phyloP scores from a whole-genome alignment of 2,113 vertebrate species.

The Halcyon senegalensis region DNA sequence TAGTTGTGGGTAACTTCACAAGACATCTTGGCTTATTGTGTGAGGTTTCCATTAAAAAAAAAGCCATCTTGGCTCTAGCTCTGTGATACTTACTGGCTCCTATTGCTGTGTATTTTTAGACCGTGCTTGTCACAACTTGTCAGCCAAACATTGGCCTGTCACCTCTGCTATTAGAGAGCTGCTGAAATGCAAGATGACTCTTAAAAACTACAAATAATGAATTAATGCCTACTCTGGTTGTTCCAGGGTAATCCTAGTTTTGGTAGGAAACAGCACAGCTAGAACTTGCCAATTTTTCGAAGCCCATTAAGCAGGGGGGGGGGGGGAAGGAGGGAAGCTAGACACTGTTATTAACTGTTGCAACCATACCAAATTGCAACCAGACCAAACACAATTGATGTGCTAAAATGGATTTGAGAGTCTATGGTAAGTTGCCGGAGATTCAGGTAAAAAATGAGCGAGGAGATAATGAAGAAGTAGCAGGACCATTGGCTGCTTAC shows the following conservation, averaged over 20 bases:
- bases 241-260: not conserved
- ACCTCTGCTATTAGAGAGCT: not conserved
- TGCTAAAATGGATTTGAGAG: not conserved
- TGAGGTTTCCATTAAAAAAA: not conserved
- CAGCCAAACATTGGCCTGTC: slow-evolving; percentile 12
- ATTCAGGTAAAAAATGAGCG: not conserved
- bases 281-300: not conserved
- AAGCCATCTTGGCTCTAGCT: not conserved
- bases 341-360: not conserved
- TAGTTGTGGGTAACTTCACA: not conserved
- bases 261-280: not conserved
- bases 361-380: not conserved
- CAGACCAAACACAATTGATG: not conserved
- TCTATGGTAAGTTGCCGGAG: not conserved
- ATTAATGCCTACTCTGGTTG: not conserved
- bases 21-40: not conserved
- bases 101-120: slow-evolving; percentile 48
- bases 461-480: not conserved
- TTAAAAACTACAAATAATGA: not conserved
- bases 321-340: not conserved
- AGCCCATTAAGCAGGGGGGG: not conserved
- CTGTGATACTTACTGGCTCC: not conserved
- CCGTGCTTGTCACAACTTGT: not conserved
- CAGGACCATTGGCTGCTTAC: not conserved
- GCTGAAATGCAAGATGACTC: slow-evolving; percentile 8